phyloP scores from a whole-genome alignment of 2,113 vertebrate genomes.

The Cebidichthys violaceus region DNA sequence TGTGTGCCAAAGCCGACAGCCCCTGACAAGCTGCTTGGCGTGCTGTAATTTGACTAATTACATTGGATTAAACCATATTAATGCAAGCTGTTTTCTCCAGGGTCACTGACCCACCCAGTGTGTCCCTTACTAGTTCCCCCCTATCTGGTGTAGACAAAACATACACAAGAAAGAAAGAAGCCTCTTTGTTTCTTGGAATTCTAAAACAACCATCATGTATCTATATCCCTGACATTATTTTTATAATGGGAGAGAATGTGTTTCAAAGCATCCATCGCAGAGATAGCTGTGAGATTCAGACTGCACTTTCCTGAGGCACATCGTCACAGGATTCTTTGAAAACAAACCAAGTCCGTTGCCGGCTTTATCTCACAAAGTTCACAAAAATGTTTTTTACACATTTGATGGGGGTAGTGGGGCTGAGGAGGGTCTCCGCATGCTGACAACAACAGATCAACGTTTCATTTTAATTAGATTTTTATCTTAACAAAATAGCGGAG shows the following conservation, averaged over 20 bases:
- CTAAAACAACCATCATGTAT: conserved; percentile 20
- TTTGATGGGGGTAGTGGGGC: conserved; percentile 2
- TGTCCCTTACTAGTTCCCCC: conserved; percentile 65
- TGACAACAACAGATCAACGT: conserved; percentile 46
- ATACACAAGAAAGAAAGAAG: conserved; percentile 27
- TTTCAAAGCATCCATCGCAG: conserved; percentile 22
- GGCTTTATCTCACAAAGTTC: conserved; percentile 55
- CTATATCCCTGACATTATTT: conserved; percentile 38
- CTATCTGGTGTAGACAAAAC: conserved; percentile 38
- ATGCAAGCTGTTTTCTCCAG: conserved; percentile 99
- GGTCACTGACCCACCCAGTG: conserved; percentile 94
- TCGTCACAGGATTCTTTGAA: conserved; percentile 87
- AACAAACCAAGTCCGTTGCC: conserved; percentile 80
- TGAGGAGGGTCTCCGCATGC: conserved; percentile 41
- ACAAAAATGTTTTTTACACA: conserved; percentile 44
- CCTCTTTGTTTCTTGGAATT: conserved; percentile 29
- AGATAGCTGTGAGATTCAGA: conserved; percentile 56
- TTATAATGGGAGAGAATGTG: conserved; percentile 29
- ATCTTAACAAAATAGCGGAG: conserved; percentile 39
- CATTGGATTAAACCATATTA: conserved; percentile 99
- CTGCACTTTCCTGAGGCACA: conserved; percentile 82
- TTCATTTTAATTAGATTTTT: conserved; percentile 49
- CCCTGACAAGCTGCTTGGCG: conserved; percentile 94
- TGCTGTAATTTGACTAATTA: conserved; percentile 99
- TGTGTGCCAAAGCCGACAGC: conserved; percentile 94